These are phyloP conservation scores for Ochotona curzoniae DNA, from an alignment of 2,113 vertebrate genomes.

Conservation along the genomic window DNA sequence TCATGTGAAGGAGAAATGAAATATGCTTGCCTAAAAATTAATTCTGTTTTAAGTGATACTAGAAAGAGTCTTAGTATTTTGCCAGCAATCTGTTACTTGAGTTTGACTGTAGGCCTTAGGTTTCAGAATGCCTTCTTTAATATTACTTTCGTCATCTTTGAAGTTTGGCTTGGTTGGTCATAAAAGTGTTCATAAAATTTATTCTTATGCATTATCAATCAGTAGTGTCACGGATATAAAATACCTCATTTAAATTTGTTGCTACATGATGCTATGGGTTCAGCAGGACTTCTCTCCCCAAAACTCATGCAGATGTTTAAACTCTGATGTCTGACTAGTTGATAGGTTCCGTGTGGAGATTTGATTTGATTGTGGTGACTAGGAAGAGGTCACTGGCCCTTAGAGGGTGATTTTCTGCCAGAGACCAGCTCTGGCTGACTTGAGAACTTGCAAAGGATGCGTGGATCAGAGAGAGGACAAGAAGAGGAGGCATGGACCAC, in stretches of 20 bases:
- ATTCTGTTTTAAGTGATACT: not conserved
- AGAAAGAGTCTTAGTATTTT: not conserved
- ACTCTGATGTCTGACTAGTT: too few relatives aligned
- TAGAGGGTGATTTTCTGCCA: too few relatives aligned
- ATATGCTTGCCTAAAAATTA: not conserved
- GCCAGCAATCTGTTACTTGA: not conserved
- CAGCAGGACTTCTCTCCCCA: too few relatives aligned
- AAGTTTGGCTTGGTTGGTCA: not conserved
- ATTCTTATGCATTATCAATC: not conserved
- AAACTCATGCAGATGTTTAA: too few relatives aligned
- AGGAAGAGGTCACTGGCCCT: too few relatives aligned
- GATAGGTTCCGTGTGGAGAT: too few relatives aligned
- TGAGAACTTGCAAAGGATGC: too few relatives aligned
- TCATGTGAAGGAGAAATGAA: constrained; percentile 7
- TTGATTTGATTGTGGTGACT: too few relatives aligned
- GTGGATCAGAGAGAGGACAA: too few relatives aligned
- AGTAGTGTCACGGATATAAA: not conserved
- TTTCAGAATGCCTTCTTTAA: constrained; percentile 5
- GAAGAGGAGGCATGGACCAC: too few relatives aligned
- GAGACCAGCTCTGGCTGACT: too few relatives aligned
- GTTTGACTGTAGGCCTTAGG: not conserved
- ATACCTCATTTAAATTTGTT: constrained; percentile 32
- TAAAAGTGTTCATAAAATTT: not conserved
- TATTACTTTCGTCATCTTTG: constrained; percentile 2
- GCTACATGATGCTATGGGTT: not conserved